Conservation (phyloP, 2,113 vertebrate species). For the Tragulus kanchil region DNA sequence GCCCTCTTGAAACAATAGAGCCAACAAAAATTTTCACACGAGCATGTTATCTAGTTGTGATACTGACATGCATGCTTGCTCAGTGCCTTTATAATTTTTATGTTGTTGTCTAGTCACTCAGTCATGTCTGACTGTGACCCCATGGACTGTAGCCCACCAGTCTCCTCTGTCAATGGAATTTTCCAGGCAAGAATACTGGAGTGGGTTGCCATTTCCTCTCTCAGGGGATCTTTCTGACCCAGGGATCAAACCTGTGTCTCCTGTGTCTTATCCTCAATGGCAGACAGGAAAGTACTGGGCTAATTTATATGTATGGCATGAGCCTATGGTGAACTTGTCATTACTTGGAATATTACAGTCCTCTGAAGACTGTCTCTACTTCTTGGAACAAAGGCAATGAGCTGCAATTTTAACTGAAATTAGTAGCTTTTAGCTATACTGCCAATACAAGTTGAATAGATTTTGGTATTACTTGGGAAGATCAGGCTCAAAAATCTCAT, state of each 20-base stretch:
- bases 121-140: neutral
- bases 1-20: neutral
- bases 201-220: neutral
- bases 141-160: neutral
- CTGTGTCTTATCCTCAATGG: neutral
- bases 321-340: neutral
- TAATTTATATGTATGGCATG: neutral
- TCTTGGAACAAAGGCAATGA: neutral
- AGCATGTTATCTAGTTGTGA: neutral
- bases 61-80: neutral
- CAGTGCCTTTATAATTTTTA: no score
- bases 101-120: no score
- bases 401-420: neutral
- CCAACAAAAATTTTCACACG: neutral
- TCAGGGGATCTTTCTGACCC: neutral
- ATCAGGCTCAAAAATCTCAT: neutral
- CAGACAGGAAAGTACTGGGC: neutral
- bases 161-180: neutral
- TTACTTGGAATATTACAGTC: neutral
- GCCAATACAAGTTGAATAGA: neutral
- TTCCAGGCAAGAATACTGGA: neutral
- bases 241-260: neutral
- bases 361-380: neutral
- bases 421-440: neutral
- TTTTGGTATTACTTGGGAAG: slow-evolving; percentile 41